Conservation (phyloP, 2,888 invertebrate genomes). For the Brachycybe producta region DNA sequence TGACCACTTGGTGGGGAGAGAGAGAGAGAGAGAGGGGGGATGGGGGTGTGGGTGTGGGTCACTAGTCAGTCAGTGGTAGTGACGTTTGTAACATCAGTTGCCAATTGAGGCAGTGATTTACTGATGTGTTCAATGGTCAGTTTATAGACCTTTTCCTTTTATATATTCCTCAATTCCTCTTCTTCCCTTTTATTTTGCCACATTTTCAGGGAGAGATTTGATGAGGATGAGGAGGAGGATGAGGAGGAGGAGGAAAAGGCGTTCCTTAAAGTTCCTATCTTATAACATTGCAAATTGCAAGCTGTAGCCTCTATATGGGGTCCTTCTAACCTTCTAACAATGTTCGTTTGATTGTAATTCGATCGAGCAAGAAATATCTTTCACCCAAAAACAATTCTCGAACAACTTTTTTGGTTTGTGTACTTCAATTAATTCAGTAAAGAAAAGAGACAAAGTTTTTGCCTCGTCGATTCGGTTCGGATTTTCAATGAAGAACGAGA, state of each 20-base stretch:
- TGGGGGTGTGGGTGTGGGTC: too few relatives aligned
- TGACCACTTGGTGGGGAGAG: slow-evolving; percentile 11
- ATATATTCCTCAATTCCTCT: background rate
- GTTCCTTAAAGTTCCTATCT: background rate
- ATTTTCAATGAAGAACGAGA: too few relatives aligned
- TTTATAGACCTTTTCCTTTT: slow-evolving; percentile 1
- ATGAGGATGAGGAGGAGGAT: background rate
- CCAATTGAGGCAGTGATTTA: too few relatives aligned
- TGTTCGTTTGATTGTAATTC: slow-evolving; percentile 3
- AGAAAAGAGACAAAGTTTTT: too few relatives aligned
- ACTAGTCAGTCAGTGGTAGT: slow-evolving; percentile 11
- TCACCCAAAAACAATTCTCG: background rate
- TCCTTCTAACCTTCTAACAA: background rate
- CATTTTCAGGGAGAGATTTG: background rate
- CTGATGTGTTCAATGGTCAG: background rate
- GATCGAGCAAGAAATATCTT: background rate
- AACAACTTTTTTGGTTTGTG: background rate
- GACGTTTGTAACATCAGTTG: too few relatives aligned
- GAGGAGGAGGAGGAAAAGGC: background rate
- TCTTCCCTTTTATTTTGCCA: background rate
- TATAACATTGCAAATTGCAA: background rate
- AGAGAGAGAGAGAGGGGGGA: too few relatives aligned
- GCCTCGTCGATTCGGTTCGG: too few relatives aligned
- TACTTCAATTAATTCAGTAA: background rate
- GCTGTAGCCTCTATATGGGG: too few relatives aligned